Conservation (phyloP, 1,140 invertebrate genomes). For the Sipha flava region DNA sequence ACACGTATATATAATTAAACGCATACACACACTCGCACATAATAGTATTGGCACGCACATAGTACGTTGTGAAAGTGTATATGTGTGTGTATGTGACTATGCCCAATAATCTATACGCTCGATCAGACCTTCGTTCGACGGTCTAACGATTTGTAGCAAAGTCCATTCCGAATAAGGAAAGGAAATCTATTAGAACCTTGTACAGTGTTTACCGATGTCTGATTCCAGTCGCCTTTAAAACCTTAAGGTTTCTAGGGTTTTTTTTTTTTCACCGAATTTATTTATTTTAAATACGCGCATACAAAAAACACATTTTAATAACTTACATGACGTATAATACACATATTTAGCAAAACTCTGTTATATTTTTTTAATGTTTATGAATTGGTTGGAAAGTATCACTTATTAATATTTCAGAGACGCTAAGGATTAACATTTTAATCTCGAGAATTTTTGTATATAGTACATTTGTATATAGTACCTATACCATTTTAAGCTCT, state of each 20-base stretch:
- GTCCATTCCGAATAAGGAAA: background rate
- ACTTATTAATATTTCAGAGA: too few relatives aligned
- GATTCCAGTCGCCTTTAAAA: background rate
- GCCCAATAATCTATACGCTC: background rate
- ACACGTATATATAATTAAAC: background rate
- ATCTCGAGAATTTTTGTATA: too few relatives aligned
- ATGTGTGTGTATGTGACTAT: background rate
- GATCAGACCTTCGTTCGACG: conserved; percentile 5
- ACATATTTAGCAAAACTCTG: too few relatives aligned
- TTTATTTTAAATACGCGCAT: background rate
- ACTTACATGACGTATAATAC: background rate
- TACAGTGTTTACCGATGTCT: background rate
- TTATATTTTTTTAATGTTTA: too few relatives aligned
- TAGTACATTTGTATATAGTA: too few relatives aligned
- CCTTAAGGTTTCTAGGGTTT: background rate
- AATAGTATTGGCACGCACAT: background rate
- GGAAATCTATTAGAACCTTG: background rate
- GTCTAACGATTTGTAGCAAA: conserved; percentile 1
- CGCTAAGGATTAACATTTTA: too few relatives aligned
- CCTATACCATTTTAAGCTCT: too few relatives aligned
- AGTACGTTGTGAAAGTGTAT: too few relatives aligned
- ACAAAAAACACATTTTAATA: background rate
- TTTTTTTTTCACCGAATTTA: background rate
- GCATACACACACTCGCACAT: background rate
- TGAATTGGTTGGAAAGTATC: too few relatives aligned